phyloP scores from a whole-genome alignment of 1,140 invertebrate genomes.

The Zeugodacus cucurbitae region DNA sequence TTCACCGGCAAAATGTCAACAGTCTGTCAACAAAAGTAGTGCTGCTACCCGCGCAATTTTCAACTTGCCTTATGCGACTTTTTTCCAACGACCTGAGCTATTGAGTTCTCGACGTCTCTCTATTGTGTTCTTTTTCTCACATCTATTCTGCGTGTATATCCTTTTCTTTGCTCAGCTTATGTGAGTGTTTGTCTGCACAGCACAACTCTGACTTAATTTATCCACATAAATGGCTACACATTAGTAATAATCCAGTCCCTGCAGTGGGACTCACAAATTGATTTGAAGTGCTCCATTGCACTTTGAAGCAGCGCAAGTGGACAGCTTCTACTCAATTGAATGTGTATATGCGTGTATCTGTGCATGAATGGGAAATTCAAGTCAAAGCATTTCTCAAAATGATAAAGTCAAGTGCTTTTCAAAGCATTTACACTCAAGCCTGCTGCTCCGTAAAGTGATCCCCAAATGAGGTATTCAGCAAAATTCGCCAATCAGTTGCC shows the following conservation, averaged over 20 bases:
- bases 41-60: neutral
- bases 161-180: neutral
- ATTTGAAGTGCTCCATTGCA: constrained; percentile 21
- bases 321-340: neutral
- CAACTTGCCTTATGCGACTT: neutral
- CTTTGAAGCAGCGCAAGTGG: neutral
- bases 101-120: neutral
- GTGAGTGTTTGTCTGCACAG: too few species aligned
- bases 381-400: neutral
- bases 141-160: neutral
- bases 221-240: neutral
- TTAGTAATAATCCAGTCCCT: neutral
- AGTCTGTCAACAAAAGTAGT: neutral
- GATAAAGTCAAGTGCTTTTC: constrained; percentile 19
- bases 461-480: neutral
- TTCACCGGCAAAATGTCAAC: neutral
- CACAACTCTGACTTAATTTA: neutral
- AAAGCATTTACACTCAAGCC: neutral
- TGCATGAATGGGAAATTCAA: neutral
- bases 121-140: neutral
- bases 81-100: neutral
- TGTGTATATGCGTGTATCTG: neutral
- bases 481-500: too few species aligned
- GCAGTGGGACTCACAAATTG: neutral
- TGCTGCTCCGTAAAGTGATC: neutral